A percentile compares a stretch with the other conserved stretches of the same genome.
These are phyloP conservation scores for Drosophila meridiana DNA, from an alignment of 2,888 invertebrate genomes.

Conservation along the genomic window DNA sequence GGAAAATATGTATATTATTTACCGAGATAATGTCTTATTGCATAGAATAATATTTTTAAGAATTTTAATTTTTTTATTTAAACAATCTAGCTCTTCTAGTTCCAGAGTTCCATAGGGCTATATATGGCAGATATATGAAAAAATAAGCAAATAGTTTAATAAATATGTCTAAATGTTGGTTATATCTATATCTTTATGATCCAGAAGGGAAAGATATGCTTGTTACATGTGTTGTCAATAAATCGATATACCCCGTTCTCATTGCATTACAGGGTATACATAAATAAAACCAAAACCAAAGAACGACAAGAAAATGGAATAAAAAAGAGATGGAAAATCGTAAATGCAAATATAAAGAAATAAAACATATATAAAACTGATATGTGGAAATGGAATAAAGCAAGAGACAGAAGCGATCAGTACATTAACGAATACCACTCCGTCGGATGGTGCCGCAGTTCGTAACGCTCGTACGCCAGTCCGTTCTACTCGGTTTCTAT, in stretches of 20 bases:
- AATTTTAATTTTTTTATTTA: not conserved
- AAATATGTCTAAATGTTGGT: not conserved
- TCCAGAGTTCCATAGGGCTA: not conserved
- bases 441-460: conserved; percentile 26
- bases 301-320: not conserved
- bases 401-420: conserved; percentile 24
- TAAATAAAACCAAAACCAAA: conserved; percentile 18
- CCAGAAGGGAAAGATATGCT: not conserved
- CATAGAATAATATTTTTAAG: not conserved
- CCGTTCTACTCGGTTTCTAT: not conserved
- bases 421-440: conserved; percentile 31
- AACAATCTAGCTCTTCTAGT: not conserved
- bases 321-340: conserved; percentile 24
- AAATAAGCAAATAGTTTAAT: too few relatives aligned
- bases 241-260: not conserved
- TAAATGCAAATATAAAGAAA: conserved; percentile 26
- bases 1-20: not conserved
- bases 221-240: not conserved
- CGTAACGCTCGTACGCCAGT: not conserved
- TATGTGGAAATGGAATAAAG: conserved; percentile 26
- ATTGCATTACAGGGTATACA: conserved; percentile 4
- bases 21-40: not conserved
- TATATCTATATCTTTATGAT: not conserved
- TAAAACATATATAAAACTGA: conserved; percentile 14
- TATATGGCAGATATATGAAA: not conserved